Evolutionary conservation across 2,113 vertebrate species (phyloP).

Genomic region (Gracilinanus agilis): DNA sequence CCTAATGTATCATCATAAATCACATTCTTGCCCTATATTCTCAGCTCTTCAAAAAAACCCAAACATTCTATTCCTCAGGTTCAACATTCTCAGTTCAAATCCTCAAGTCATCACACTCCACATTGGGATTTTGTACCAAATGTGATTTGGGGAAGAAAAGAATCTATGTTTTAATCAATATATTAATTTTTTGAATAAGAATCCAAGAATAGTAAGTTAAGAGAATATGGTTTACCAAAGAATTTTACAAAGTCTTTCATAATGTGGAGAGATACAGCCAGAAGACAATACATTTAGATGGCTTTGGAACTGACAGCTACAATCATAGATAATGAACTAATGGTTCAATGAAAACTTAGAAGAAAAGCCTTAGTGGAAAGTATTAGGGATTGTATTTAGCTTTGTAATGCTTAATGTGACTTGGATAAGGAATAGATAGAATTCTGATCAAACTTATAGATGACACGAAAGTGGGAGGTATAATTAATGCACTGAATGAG

Average conservation of each 20-base stretch:
- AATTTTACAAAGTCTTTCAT: neutral
- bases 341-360: neutral
- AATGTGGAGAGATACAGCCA: neutral
- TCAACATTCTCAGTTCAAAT: neutral
- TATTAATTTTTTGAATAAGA: neutral
- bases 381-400: neutral
- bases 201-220: neutral
- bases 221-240: neutral
- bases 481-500: neutral
- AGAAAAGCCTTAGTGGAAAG: neutral
- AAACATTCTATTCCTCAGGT: neutral
- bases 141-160: neutral
- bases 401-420: neutral
- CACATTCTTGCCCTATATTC: neutral
- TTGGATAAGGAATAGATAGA: neutral
- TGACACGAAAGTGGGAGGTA: neutral
- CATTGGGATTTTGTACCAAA: neutral
- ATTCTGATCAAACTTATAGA: neutral
- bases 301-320: neutral
- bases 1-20: neutral
- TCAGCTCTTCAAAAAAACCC: neutral
- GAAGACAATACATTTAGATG: neutral
- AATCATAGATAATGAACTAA: neutral
- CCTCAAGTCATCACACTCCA: neutral
- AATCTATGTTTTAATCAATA: neutral